A percentile compares a stretch with the other conserved stretches of the same genome.
phyloP scores from a whole-genome alignment of 1,140 invertebrate genomes.

The Eufriesea mexicana region DNA sequence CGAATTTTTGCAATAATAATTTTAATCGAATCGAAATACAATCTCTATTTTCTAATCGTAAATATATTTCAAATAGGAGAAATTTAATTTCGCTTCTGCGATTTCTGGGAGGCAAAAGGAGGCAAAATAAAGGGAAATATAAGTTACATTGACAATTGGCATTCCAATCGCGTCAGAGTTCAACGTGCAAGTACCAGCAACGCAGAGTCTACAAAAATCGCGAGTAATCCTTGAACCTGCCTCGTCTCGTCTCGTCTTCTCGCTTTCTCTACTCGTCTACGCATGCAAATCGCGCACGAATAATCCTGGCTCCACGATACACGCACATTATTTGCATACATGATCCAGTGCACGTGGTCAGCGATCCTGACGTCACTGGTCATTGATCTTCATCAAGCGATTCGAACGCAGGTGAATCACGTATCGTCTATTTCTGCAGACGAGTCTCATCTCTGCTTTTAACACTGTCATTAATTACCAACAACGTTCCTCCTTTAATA shows the following conservation, averaged over 20 bases:
- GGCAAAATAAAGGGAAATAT: too few relatives aligned
- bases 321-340: slow-evolving; percentile 37
- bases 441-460: background rate
- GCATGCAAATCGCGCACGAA: slow-evolving; percentile 12
- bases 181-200: background rate
- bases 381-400: slow-evolving; percentile 53
- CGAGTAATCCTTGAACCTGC: slow-evolving; percentile 3
- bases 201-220: background rate
- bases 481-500: background rate
- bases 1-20: too few relatives aligned
- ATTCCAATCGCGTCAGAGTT: background rate
- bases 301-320: slow-evolving; percentile 13
- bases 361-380: slow-evolving; percentile 54
- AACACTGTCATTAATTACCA: background rate
- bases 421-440: slow-evolving; percentile 6
- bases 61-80: too few relatives aligned
- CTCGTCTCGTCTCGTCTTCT: background rate
- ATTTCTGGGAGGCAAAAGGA: too few relatives aligned
- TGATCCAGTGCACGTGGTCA: slow-evolving; percentile 39
- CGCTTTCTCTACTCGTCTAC: background rate
- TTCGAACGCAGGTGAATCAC: slow-evolving; percentile 29
- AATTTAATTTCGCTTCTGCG: too few relatives aligned
- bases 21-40: too few relatives aligned
- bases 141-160: too few relatives aligned
- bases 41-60: too few relatives aligned